A percentile compares a stretch with the other conserved stretches of the same genome.
Evolutionary conservation across 2,888 invertebrate genomes (phyloP).

Genomic region (Homarus gammarus): DNA sequence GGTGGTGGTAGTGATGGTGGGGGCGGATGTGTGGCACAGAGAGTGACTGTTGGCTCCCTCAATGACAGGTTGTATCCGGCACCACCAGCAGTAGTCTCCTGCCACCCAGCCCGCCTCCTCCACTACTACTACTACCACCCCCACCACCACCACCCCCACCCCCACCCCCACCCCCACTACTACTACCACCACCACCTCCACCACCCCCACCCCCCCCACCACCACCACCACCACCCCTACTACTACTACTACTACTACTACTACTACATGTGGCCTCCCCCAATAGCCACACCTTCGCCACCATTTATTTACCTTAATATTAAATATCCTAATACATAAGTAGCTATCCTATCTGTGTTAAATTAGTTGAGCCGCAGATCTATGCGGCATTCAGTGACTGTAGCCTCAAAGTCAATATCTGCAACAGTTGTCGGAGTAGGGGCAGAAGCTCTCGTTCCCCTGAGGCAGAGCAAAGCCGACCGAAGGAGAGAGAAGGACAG

Average conservation of each 20-base stretch:
- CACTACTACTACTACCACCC: neutral
- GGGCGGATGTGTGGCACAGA: conserved; percentile 14
- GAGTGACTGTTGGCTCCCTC: conserved; percentile 40
- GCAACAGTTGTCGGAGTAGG: no score
- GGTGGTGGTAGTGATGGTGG: neutral
- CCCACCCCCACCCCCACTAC: neutral
- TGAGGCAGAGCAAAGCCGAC: no score
- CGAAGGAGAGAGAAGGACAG: no score
- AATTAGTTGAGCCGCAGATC: no score
- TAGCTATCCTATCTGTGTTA: no score
- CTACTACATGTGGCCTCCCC: neutral
- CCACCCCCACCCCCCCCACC: neutral
- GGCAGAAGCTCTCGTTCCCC: no score
- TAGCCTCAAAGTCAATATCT: neutral
- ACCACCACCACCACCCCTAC: neutral
- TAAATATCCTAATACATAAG: no score
- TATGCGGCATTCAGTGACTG: no score
- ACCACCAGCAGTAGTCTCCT: neutral
- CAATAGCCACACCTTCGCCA: neutral
- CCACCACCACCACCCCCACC: neutral
- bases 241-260: neutral
- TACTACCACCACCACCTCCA: neutral
- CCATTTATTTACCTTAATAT: no score
- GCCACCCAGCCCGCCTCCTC: neutral
- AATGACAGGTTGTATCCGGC: conserved; percentile 59